Evolutionary conservation across 2,888 invertebrate species (phyloP).

Genomic region (Anticlea derivata): DNA sequence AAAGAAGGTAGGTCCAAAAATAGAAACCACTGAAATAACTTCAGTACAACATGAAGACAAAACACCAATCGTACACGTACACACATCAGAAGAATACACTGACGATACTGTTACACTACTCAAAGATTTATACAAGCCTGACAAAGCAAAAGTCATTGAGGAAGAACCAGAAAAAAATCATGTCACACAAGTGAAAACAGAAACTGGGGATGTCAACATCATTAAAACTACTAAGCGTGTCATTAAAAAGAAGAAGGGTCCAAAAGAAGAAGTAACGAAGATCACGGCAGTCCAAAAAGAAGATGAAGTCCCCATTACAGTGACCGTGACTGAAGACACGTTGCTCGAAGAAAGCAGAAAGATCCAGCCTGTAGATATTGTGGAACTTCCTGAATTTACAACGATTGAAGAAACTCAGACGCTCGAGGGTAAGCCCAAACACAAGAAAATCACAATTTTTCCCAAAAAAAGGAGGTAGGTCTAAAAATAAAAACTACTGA

Average conservation of each 20-base stretch:
- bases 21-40: slow-evolving; percentile 2
- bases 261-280: slow-evolving; percentile 39
- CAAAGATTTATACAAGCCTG: not conserved
- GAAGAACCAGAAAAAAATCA: slow-evolving; percentile 48
- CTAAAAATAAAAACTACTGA: slow-evolving; percentile 36
- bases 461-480: slow-evolving; percentile 42
- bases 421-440: slow-evolving; percentile 40
- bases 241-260: no score
- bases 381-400: slow-evolving; percentile 19
- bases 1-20: slow-evolving; percentile 24
- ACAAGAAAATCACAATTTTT: slow-evolving; percentile 39
- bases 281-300: slow-evolving; percentile 43
- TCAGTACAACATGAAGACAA: not conserved
- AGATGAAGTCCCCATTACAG: slow-evolving; percentile 41
- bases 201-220: no score
- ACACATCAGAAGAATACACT: slow-evolving; percentile 3
- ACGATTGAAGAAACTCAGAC: slow-evolving; percentile 5
- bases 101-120: not conserved
- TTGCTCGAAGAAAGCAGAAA: not conserved
- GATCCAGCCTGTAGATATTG: slow-evolving; percentile 9
- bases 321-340: slow-evolving; percentile 35
- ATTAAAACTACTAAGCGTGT: no score
- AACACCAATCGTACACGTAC: not conserved
- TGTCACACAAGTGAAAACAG: slow-evolving; percentile 58
- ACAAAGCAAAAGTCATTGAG: not conserved